Conservation (phyloP, 2,888 invertebrate species). For the Leptopilina myrica region DNA sequence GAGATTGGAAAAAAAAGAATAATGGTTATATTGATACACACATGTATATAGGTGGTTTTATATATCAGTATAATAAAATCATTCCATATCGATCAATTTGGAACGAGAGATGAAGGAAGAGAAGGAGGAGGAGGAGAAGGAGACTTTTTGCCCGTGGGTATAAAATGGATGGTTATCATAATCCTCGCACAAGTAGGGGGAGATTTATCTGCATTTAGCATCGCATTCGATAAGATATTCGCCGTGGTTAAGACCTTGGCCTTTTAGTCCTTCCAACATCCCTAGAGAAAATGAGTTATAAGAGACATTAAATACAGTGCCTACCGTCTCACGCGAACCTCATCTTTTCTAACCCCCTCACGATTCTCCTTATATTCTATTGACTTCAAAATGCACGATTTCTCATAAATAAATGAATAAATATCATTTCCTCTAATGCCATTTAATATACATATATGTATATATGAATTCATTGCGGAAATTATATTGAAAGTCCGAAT, state of each 20-base stretch:
- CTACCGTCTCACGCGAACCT: slow-evolving; percentile 38
- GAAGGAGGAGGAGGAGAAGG: no score
- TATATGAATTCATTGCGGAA: no score
- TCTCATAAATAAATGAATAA: not conserved
- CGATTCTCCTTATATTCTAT: slow-evolving; percentile 1
- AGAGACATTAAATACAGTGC: slow-evolving; percentile 29
- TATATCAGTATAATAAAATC: no score
- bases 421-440: not conserved
- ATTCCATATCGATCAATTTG: no score
- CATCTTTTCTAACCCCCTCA: not conserved
- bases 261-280: slow-evolving; percentile 18
- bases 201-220: slow-evolving; percentile 29
- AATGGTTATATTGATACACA: no score
- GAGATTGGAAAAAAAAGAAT: no score
- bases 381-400: slow-evolving; percentile 18
- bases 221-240: slow-evolving; percentile 34
- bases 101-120: no score
- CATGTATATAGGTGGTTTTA: no score
- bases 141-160: not conserved
- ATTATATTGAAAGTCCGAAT: no score
- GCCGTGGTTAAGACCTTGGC: slow-evolving; percentile 11
- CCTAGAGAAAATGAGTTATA: slow-evolving; percentile 36
- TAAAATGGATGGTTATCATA: slow-evolving; percentile 22
- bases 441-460: no score
- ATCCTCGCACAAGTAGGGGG: not conserved